Conservation (phyloP, 2,888 invertebrate genomes). For the Drosophila anomalata region DNA sequence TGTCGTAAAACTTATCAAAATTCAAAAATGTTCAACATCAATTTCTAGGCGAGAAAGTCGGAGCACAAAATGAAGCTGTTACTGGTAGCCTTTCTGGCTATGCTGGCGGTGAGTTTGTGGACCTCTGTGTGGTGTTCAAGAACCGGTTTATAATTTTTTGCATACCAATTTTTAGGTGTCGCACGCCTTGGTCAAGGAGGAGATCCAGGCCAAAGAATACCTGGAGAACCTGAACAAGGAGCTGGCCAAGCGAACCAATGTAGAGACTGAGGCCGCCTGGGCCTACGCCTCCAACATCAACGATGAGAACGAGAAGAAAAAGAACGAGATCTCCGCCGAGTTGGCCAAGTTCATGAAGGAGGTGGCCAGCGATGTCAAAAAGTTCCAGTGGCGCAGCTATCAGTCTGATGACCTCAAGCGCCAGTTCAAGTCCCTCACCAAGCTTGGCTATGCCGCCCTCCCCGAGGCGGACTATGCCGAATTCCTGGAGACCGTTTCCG, state of each 20-base stretch:
- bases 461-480: constrained; percentile 88
- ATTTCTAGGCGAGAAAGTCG: constrained; percentile 43
- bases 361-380: constrained; percentile 76
- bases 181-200: constrained; percentile 75
- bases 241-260: constrained; percentile 86
- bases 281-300: constrained; percentile 91
- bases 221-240: constrained; percentile 87
- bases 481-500: constrained; percentile 87
- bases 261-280: constrained; percentile 88
- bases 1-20: constrained; percentile 41
- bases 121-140: neutral
- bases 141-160: neutral
- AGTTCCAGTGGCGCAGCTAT: constrained; percentile 90
- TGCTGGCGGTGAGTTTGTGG: constrained; percentile 57
- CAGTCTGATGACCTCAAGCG: constrained; percentile 88
- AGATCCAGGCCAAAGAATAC: constrained; percentile 87
- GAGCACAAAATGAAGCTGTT: constrained; percentile 56
- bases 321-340: constrained; percentile 81
- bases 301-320: constrained; percentile 87
- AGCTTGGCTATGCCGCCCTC: constrained; percentile 90
- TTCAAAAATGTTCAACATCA: constrained; percentile 31
- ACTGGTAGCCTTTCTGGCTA: constrained; percentile 60
- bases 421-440: constrained; percentile 90
- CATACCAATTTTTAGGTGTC: constrained; percentile 57
- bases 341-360: constrained; percentile 83